These are phyloP conservation scores for Rhagonycha fulva DNA, from an alignment of 2,888 invertebrate genomes.

Conservation along the genomic window DNA sequence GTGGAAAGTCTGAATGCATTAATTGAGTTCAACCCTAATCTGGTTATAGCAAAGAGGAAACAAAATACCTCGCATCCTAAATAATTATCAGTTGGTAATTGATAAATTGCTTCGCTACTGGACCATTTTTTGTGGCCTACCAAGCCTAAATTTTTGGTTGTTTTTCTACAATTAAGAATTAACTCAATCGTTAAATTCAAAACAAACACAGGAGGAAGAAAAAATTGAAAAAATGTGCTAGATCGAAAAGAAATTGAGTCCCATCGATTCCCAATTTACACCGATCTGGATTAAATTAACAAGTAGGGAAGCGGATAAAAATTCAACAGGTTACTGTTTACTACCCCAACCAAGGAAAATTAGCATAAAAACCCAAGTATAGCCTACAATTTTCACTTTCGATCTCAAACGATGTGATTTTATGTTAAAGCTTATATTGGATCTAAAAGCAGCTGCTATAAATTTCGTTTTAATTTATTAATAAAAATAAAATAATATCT, in stretches of 20 bases:
- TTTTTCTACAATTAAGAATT: background rate
- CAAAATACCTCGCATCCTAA: background rate
- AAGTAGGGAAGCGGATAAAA: background rate
- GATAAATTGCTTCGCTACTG: background rate
- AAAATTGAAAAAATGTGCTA: background rate
- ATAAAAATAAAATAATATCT: background rate
- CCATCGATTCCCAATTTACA: background rate
- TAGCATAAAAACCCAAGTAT: background rate
- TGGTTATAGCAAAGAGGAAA: background rate
- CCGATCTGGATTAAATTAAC: background rate
- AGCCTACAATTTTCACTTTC: background rate
- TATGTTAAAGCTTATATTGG: background rate
- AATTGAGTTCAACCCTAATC: slow-evolving; percentile 20
- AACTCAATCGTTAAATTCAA: background rate
- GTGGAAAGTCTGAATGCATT: slow-evolving; percentile 8
- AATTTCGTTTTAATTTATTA: background rate
- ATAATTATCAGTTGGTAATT: background rate
- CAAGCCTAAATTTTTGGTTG: background rate
- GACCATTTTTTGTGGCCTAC: too few species aligned
- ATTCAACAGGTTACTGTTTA: background rate
- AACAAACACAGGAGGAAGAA: background rate
- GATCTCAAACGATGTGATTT: background rate
- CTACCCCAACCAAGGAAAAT: background rate
- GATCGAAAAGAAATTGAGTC: background rate
- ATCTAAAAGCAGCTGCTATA: background rate